phyloP scores from a whole-genome alignment of 2,113 vertebrate genomes.

The Tetrao urogallus region DNA sequence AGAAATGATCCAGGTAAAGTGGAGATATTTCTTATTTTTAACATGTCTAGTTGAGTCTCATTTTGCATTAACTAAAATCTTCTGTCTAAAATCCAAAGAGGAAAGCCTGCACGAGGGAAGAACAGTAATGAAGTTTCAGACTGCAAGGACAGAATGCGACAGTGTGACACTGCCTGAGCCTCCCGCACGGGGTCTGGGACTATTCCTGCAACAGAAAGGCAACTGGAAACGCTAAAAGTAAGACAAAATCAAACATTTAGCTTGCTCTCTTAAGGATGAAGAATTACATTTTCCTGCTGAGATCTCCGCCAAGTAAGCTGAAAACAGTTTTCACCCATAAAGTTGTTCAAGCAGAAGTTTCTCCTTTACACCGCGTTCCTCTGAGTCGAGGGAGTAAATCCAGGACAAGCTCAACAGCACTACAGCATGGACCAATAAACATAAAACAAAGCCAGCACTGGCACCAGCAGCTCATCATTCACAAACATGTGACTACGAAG shows the following conservation, averaged over 20 bases:
- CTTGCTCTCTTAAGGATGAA: not conserved
- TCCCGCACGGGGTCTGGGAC: not conserved
- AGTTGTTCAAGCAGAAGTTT: not conserved
- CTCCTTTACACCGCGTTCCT: not conserved
- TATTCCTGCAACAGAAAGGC: not conserved
- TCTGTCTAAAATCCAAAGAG: not conserved
- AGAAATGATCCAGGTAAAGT: not conserved
- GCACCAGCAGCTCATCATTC: constrained; percentile 49
- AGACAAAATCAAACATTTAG: not conserved
- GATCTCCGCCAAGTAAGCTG: not conserved
- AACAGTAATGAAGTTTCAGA: not conserved
- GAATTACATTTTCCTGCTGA: not conserved
- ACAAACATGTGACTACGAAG: constrained; percentile 52
- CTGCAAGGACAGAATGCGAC: not conserved
- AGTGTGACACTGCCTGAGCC: rapidly evolving
- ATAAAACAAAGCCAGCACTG: constrained; percentile 53
- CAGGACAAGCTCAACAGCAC: constrained; percentile 52
- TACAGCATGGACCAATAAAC: constrained; percentile 41
- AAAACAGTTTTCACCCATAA: not conserved
- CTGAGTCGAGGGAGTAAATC: not conserved
- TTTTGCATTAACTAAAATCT: constrained; percentile 3
- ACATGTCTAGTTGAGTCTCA: not conserved
- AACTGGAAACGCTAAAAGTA: not conserved
- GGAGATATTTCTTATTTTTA: not conserved
- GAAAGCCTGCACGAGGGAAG: not conserved